phyloP scores from a whole-genome alignment of 2,888 invertebrate genomes.

The Xestia xanthographa region DNA sequence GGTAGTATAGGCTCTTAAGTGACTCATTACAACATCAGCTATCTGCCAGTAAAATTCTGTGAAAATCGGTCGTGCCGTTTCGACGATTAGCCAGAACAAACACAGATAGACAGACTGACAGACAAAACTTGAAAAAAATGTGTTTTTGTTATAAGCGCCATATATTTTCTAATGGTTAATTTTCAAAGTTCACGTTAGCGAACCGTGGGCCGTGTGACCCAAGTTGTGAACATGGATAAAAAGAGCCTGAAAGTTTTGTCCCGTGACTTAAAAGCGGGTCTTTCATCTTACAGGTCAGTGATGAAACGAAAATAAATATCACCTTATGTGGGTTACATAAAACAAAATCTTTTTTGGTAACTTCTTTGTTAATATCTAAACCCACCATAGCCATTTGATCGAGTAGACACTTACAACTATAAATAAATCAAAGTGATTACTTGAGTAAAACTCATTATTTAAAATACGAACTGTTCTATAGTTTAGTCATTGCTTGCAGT shows the following conservation, averaged over 20 bases:
- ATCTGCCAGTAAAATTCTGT: too few species aligned
- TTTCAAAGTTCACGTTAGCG: not conserved
- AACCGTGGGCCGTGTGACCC: not conserved
- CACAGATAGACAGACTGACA: too few species aligned
- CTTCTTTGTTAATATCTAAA: not conserved
- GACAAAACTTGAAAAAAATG: too few species aligned
- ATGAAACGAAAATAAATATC: not conserved
- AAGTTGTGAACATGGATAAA: not conserved
- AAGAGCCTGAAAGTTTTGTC: not conserved
- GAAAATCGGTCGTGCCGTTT: too few species aligned
- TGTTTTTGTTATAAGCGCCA: too few species aligned
- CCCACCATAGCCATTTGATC: not conserved
- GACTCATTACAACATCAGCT: too few species aligned
- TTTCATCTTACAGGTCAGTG: constrained; percentile 20
- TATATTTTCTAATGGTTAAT: not conserved
- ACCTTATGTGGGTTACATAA: not conserved
- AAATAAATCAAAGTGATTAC: too few species aligned
- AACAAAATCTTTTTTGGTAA: not conserved
- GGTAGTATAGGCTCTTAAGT: too few species aligned
- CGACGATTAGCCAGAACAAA: too few species aligned
- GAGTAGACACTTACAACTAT: not conserved
- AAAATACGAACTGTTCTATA: too few species aligned
- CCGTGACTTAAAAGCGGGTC: not conserved
- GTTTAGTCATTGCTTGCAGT: not conserved
- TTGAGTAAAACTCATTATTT: too few species aligned